Percentiles rank a stretch among this genome's conserved stretches.
These are phyloP conservation scores for Adelosebastes latens DNA, from an alignment of 2,797 vertebrate genomes.

Conservation along the genomic window DNA sequence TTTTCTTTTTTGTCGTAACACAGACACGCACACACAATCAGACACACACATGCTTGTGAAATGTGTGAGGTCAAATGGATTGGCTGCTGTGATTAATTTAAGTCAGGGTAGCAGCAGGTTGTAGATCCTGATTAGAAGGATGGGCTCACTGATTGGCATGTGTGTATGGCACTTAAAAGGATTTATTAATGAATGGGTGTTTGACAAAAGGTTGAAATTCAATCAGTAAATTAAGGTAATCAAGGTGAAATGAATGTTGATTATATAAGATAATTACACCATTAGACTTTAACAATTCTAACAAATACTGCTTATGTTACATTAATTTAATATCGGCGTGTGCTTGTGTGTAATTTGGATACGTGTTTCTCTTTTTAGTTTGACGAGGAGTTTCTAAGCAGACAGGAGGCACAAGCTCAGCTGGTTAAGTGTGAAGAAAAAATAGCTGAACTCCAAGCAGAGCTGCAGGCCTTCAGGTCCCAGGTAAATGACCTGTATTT, in stretches of 20 bases:
- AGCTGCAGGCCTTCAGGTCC: slow-evolving; percentile 89
- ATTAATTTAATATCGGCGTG: background rate
- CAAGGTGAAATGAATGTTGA: slow-evolving; percentile 14
- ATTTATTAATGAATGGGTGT: slow-evolving; percentile 16
- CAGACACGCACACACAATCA: background rate
- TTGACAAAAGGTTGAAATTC: slow-evolving; percentile 26
- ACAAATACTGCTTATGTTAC: background rate
- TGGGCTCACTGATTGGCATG: slow-evolving; percentile 24
- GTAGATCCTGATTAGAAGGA: slow-evolving; percentile 39
- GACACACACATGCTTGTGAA: background rate
- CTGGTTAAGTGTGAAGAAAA: slow-evolving; percentile 90
- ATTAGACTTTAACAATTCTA: slow-evolving; percentile 13
- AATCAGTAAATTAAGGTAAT: slow-evolving; percentile 39
- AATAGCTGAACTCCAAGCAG: slow-evolving; percentile 89
- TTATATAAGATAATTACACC: slow-evolving; percentile 9
- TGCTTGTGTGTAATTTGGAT: slow-evolving; percentile 7
- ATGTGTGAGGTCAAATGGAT: background rate
- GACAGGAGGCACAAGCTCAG: slow-evolving; percentile 92
- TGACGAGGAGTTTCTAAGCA: slow-evolving; percentile 92
- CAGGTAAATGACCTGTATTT: slow-evolving; percentile 72
- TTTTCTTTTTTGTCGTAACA: background rate
- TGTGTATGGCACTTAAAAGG: slow-evolving; percentile 5
- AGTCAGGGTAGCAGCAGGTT: slow-evolving; percentile 18
- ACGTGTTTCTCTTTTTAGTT: slow-evolving; percentile 78
- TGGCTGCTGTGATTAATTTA: slow-evolving; percentile 20